Percentiles rank a stretch among this genome's conserved stretches.
Evolutionary conservation across 2,113 vertebrate genomes (phyloP).

Genomic region (Pituophis catenifer): DNA sequence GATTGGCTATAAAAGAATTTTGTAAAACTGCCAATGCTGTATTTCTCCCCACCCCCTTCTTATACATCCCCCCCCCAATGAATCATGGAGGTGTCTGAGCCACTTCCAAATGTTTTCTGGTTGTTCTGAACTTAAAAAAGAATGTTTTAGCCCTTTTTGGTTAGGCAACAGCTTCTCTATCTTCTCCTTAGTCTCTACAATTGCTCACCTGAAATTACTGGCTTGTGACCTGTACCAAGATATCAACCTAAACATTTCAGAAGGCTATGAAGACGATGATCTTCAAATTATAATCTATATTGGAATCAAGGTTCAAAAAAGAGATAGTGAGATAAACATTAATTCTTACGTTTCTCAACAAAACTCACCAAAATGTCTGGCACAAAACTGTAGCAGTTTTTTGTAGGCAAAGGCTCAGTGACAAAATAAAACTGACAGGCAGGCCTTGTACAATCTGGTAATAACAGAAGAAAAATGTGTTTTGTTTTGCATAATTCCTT

Average conservation of each 20-base stretch:
- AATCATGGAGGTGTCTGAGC: neutral
- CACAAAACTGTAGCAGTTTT: constrained; percentile 74
- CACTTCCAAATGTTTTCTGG: neutral
- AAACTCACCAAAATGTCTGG: constrained; percentile 80
- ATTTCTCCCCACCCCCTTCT: neutral
- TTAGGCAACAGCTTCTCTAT: neutral
- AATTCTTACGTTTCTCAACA: neutral
- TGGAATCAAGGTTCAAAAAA: constrained; percentile 22
- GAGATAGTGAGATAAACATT: neutral
- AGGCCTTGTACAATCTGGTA: constrained; percentile 78
- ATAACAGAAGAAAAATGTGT: constrained; percentile 32
- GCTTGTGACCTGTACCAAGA: neutral
- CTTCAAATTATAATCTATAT: neutral
- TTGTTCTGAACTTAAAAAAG: neutral
- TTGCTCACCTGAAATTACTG: neutral
- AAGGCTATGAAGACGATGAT: neutral
- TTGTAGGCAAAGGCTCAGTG: constrained; percentile 73
- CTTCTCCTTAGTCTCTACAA: neutral
- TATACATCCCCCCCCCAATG: neutral
- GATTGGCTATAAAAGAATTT: neutral
- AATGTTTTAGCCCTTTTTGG: neutral
- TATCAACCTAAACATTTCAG: constrained; percentile 20
- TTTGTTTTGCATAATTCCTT: neutral
- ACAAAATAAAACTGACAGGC: constrained; percentile 82
- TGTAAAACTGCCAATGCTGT: neutral